Base-by-base conservation (phyloP, 2,888 invertebrate genomes). In the Rosalia funebris region DNA sequence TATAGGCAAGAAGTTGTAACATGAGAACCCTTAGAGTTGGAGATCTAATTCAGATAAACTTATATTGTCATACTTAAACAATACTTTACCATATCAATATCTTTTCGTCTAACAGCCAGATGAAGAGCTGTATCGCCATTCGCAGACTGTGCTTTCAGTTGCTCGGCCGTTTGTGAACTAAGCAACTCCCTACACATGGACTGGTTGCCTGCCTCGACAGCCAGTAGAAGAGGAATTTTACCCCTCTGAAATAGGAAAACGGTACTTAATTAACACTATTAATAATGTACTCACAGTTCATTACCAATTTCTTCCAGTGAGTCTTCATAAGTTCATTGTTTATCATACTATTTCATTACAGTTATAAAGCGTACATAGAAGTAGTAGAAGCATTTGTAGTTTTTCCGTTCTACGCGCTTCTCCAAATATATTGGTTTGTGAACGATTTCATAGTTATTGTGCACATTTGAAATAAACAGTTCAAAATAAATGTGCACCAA, bases 41-140 rank as follows among this genome's bases (percentile, higher is more conserved):
- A n/a, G n/a, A n/a, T n/a, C n/a, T n/a, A n/a, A n/a, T n/a, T n/a
- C n/a, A n/a, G n/a, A n/a, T n/a, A n/a, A n/a, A n/a, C n/a, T n/a
- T n/a, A n/a, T n/a, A n/a, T n/a, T n/a, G n/a, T n/a, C n/a, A n/a
- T n/a, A n/a, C n/a, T n/a, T n/a, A n/a, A n/a, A n/a, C n/a, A n/a
- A n/a, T n/a, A n/a, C n/a, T 42, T 65, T 70, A 80, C 91, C 91
- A 97, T 92, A 77, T 98, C 97, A 69, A 95, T 90, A 82, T 98
- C 97, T 74, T 93, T 88, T 74, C 93, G 86, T 74, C 95, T 85
- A n/a, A 95, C 95, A 19, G 98, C 98, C 72, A 98, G 84, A 85
- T 99, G 98, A 45, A 99, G 86, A 14, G 96, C 95, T 11, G 95
- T 93, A 81, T 99, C 98, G 39, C 96, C 96, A 75, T 90, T 92